Base-by-base conservation (phyloP, 2,113 vertebrate species). In the Heterotilapia buettikoferi region DNA sequence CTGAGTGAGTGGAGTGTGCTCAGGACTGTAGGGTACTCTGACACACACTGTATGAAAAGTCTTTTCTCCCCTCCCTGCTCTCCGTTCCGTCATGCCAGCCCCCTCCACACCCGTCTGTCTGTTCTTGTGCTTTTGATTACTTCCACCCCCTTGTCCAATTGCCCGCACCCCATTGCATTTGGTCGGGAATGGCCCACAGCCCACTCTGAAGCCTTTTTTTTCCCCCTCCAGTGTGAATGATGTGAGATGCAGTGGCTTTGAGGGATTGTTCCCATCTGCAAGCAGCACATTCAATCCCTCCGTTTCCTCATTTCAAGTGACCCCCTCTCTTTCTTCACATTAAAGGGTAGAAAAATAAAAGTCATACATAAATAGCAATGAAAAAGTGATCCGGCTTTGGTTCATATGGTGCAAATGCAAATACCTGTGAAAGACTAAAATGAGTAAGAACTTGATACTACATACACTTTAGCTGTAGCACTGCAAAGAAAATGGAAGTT, bases 201-300 rank as follows among this genome's bases (percentile, higher is more conserved):
- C 18, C 83, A 66, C 68, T 82, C 84, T 61, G 82, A 33, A 52
- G 73, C 10, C 86, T 66, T 86, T 87, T 63, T 86, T 87, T 73
- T 85, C 85, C 80, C 84, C 79, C 82, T 57, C 85, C 29, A 47
- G 47, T 80, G 31, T 82, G 18, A 87, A 57, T 90, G 90, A 85
- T 88, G 82, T 92, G 92, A 82, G 54, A 50, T 80, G 63, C 92
- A 88, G 53, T 81, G 84, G 73, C 76, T 89, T 45, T 47, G 50
- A 79, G 79, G 80, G 63, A 88, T 88, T 87, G 80, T 86, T 92
- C 82, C 86, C 94, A 94, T 93, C 87, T 94, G 93, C 91, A 85
- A 87, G 73, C 40, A 88, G 89, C 83, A 80, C 54, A 85, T 87
- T 85, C 26, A 52, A 59, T 47, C 19, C 16, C 45, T 52, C 84